Evolutionary conservation across 2,888 invertebrate genomes (phyloP), one percentile per base, ranked within the genome.

Genomic region (Rhagonycha lutea): DNA sequence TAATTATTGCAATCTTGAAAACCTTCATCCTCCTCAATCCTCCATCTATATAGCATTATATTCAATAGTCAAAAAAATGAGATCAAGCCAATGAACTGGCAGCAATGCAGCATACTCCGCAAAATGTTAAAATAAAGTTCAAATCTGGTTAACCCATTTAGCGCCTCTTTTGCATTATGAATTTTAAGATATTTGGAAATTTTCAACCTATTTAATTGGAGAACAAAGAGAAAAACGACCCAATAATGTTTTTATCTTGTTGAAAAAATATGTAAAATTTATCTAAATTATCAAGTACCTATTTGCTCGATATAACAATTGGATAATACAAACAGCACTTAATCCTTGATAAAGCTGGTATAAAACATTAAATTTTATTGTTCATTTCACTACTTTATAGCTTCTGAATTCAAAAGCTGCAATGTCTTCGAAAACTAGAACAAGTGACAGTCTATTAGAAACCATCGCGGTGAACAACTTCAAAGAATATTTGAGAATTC

Each of bases 401-500:
- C n/a, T 29, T 32, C 11, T 32, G 7, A 0, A 47, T n/a, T 2
- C 7, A n/a, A n/a, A 47, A 11, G 5, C n/a, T 5, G 4, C 32
- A 63, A 63, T 63, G 63, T 65, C 63, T 65, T 12, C 18, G 3
- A 0, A 24, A 65, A 12, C 7, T 8, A 65, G 11, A 7, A 1
- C 7, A 62, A 24, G 23, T 18, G 62, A 62, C 7, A 26, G 24
- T 14, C 24, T 24, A 12, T 29, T 70, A 14, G 78, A 80, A 62
- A 47, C 90, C 83, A 88, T 90, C 83, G 92, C 93, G 79, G 91
- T 96, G 77, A 91, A 94, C 80, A 93, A 94, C 84, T 95, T 98
- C 84, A 91, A 94, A 73, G 94, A 96, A 84, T 98, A 97, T 89
- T 89, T 98, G 71, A 90, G 91, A 81, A 96, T 97, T 82, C 94